Evolutionary conservation across 2,797 vertebrate species (phyloP), one percentile per base, ranked within the genome.

Genomic region (Sebastes cheni): DNA sequence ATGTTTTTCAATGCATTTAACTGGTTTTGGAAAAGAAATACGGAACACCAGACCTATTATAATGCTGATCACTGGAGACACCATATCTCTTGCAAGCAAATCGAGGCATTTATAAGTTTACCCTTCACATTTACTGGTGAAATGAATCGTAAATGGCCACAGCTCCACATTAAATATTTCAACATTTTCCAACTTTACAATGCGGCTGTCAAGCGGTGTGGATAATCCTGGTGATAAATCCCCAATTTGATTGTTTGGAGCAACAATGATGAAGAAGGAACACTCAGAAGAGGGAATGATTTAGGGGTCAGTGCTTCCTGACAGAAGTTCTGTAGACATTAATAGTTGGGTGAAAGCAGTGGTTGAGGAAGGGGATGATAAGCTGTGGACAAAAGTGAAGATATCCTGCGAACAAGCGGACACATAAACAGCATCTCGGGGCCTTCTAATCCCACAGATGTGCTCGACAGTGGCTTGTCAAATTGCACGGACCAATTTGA

Each of bases 401-500:
- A 92, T 90, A 89, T 79, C 83, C 86, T 76, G 72, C n/a, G 42
- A 90, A 72, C 50, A 62, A 89, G 84, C 55, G 62, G 81, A 89
- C 86, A 90, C 91, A 94, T 90, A 93, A 95, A 92, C 89, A 91
- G 86, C 86, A 69, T 91, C 91, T 86, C 75, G 8, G 67, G 67
- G 75, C 54, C 72, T 55, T 86, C 87, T 91, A 93, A 95, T 95
- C 91, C 89, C 60, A 10, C 65, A 87, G 93, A 93, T 82, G 86
- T 70, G 80, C 89, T 84, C 80, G 76, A 89, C 89, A 88, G 93
- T 82, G 72, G 85, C 89, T 90, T 94, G 94, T 94, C 95, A 95
- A 88, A 91, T 91, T 69, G 87, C 50, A 70, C 68, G 12, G 86
- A 82, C 70, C 93, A 94, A 94, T 95, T 95, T 95, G 88, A 93